Evolutionary conservation across 2,888 invertebrate species (phyloP).

Genomic region (Xanthorhoe spadicearia): DNA sequence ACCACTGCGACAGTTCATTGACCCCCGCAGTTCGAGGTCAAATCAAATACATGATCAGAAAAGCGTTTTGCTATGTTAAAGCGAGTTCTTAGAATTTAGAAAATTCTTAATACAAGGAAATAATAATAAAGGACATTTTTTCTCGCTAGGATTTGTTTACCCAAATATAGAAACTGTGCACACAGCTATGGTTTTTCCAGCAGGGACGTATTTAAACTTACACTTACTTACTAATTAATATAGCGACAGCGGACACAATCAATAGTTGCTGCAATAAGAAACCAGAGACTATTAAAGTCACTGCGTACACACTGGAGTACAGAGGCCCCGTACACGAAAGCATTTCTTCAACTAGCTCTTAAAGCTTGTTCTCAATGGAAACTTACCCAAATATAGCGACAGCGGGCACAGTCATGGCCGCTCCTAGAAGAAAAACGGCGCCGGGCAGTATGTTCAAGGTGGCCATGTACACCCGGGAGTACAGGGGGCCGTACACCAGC

Average conservation of each 20-base stretch:
- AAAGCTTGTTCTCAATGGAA: not conserved
- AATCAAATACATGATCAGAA: not conserved
- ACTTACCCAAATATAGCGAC: conserved; percentile 87
- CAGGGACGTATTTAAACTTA: no score
- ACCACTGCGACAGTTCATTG: not conserved
- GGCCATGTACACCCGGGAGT: conserved; percentile 88
- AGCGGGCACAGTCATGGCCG: conserved; percentile 87
- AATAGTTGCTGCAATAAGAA: no score
- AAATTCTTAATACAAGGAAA: no score
- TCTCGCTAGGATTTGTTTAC: conserved; percentile 60
- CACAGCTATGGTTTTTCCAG: conserved; percentile 88
- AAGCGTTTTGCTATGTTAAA: not conserved
- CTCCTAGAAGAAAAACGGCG: conserved; percentile 88
- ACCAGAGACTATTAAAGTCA: no score
- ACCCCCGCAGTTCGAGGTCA: not conserved
- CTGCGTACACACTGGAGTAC: no score
- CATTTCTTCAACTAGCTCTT: not conserved
- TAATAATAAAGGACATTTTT: not conserved
- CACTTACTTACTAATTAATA: no score
- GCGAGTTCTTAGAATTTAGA: no score
- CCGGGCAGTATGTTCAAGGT: conserved; percentile 88
- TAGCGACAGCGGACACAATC: no score
- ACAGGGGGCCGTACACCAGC: conserved; percentile 89
- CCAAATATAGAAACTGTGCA: conserved; percentile 89
- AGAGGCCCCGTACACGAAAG: no score